A percentile compares a stretch with the other conserved stretches of the same genome.
Evolutionary conservation across 2,113 vertebrate species (phyloP).

Genomic region (Deroptyus accipitrinus): DNA sequence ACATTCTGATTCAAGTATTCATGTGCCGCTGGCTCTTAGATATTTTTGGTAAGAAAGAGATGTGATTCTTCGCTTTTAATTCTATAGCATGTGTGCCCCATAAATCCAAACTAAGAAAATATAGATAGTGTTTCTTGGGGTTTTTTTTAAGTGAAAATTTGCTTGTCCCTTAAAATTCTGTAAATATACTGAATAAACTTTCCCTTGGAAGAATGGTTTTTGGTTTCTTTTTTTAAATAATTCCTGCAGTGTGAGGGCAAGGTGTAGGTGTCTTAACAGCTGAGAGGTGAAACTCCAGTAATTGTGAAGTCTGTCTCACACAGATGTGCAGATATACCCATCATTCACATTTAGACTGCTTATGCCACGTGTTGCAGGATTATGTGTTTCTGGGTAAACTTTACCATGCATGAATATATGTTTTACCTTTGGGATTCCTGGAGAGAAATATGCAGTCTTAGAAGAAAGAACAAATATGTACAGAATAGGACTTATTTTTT

Average conservation of each 20-base stretch:
- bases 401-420: neutral
- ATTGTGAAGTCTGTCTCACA: neutral
- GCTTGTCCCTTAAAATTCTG: constrained; percentile 3
- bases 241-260: neutral
- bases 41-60: neutral
- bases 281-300: neutral
- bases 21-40: neutral
- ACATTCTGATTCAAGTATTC: neutral
- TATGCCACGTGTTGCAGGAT: neutral
- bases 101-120: constrained; percentile 4
- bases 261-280: neutral
- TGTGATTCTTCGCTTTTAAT: constrained; percentile 30
- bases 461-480: neutral
- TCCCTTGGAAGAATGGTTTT: neutral
- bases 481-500: neutral
- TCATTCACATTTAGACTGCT: neutral
- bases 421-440: neutral
- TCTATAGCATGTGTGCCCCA: neutral
- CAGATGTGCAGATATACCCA: neutral
- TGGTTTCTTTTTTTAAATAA: neutral
- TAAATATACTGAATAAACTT: constrained; percentile 12
- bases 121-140: neutral
- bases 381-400: neutral
- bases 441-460: neutral
- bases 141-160: constrained; percentile 25